Conservation (phyloP, 2,888 invertebrate genomes). For the Diogma glabrata region DNA sequence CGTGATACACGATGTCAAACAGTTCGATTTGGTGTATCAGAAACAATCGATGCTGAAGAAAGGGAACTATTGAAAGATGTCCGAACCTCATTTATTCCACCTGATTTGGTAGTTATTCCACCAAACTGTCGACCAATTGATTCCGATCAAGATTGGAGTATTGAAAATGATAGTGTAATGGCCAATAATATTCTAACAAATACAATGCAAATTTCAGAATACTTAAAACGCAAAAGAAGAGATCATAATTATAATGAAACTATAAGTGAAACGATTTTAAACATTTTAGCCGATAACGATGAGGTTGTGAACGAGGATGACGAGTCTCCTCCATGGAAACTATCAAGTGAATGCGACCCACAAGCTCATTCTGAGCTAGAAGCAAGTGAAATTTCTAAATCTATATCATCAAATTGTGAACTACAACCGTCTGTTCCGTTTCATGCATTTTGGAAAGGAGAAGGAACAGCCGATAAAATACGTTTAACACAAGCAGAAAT, state of each 20-base stretch:
- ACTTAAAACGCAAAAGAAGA: neutral
- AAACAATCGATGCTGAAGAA: constrained; percentile 40
- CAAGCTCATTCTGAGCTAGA: constrained; percentile 28
- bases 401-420: constrained; percentile 18
- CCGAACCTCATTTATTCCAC: constrained; percentile 50
- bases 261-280: neutral
- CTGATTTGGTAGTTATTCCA: constrained; percentile 40
- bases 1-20: constrained; percentile 27
- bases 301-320: constrained; percentile 35
- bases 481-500: constrained; percentile 51
- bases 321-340: constrained; percentile 21
- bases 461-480: constrained; percentile 42
- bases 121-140: constrained; percentile 25
- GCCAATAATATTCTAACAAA: neutral
- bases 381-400: constrained; percentile 1
- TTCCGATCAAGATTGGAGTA: neutral
- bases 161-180: neutral
- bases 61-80: constrained; percentile 48
- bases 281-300: constrained; percentile 27
- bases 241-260: neutral
- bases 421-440: constrained; percentile 21
- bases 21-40: constrained; percentile 27
- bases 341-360: constrained; percentile 29
- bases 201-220: neutral
- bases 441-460: constrained; percentile 48